Conservation (phyloP, 2,888 invertebrate species). For the Thera obeliscata region DNA sequence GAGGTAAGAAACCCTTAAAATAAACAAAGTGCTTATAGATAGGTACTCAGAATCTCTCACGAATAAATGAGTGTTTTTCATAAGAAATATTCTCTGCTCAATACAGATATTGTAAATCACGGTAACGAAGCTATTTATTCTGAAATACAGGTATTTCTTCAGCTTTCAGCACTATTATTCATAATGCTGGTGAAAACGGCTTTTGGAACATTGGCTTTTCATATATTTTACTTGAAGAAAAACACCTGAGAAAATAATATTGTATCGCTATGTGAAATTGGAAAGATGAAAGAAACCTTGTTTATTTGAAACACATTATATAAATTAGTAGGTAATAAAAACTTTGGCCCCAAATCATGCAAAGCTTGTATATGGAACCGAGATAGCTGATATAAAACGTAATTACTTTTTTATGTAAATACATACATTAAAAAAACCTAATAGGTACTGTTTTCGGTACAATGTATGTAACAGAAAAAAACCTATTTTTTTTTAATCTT, state of each 20-base stretch:
- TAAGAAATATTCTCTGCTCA: slow-evolving; percentile 43
- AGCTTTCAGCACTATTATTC: slow-evolving; percentile 39
- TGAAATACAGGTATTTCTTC: slow-evolving; percentile 47
- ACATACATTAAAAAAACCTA: too few relatives aligned
- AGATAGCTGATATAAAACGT: too few relatives aligned
- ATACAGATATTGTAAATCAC: slow-evolving; percentile 60
- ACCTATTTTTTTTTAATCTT: too few relatives aligned
- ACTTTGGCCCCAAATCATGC: too few relatives aligned
- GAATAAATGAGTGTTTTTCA: slow-evolving; percentile 35
- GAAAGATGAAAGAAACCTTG: too few relatives aligned
- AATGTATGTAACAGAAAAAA: too few relatives aligned
- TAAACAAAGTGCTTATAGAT: not conserved
- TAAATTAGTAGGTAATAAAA: too few relatives aligned
- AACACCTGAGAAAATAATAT: not conserved
- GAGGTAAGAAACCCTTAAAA: too few relatives aligned
- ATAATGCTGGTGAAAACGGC: slow-evolving; percentile 6
- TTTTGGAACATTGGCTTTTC: not conserved
- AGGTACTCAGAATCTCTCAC: slow-evolving; percentile 20
- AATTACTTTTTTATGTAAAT: too few relatives aligned
- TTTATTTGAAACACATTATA: too few relatives aligned
- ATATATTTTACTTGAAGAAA: not conserved
- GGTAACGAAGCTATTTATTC: slow-evolving; percentile 59
- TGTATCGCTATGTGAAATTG: not conserved
- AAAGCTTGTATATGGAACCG: too few relatives aligned
- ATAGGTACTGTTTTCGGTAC: too few relatives aligned